These are phyloP conservation scores for Tragelaphus strepsiceros DNA, from an alignment of 2,113 vertebrate genomes.

Conservation along the genomic window DNA sequence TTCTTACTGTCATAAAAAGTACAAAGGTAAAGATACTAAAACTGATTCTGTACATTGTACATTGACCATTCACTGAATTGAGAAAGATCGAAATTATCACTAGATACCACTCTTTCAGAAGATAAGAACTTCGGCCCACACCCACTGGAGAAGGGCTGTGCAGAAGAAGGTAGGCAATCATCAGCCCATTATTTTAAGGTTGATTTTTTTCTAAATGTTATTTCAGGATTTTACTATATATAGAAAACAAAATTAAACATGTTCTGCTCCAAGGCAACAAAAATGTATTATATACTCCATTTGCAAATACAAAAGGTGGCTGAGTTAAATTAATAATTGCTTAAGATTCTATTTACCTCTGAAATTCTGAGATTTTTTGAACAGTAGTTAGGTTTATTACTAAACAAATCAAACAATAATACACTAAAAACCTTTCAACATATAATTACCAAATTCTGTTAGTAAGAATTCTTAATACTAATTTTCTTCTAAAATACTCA, in stretches of 20 bases:
- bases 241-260: constrained; percentile 32
- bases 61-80: neutral
- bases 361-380: constrained; percentile 29
- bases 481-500: constrained; percentile 34
- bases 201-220: constrained; percentile 12
- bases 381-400: neutral
- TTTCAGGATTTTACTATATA: constrained; percentile 12
- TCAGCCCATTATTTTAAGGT: constrained; percentile 5
- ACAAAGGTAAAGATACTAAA: constrained; percentile 3
- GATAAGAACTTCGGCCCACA: neutral
- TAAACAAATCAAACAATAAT: constrained; percentile 20
- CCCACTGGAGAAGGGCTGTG: neutral
- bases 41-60: neutral
- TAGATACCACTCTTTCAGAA: neutral
- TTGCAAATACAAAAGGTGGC: constrained; percentile 5
- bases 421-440: constrained; percentile 5
- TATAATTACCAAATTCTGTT: constrained; percentile 9
- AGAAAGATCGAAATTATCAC: neutral
- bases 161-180: constrained; percentile 3
- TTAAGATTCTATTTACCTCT: constrained; percentile 1
- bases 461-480: neutral
- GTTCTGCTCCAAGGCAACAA: neutral
- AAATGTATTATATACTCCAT: neutral
- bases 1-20: constrained; percentile 3
- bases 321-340: neutral